phyloP scores from a whole-genome alignment of 2,888 invertebrate genomes.

The Noctua janthe region DNA sequence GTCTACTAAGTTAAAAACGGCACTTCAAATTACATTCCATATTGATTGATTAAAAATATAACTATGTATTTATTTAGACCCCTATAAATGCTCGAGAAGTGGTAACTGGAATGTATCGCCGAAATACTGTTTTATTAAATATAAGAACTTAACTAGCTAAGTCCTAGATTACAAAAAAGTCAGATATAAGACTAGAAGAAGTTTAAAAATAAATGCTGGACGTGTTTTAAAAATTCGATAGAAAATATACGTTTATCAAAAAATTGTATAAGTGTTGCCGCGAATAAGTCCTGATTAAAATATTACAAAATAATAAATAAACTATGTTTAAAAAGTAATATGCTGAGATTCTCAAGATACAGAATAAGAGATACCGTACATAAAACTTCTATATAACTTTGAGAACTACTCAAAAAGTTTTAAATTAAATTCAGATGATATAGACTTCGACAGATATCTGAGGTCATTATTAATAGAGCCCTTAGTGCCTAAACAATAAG shows the following conservation, averaged over 20 bases:
- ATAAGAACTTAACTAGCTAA: conserved; percentile 5
- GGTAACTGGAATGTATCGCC: conserved; percentile 53
- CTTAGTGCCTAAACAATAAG: neutral
- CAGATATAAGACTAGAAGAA: conserved; percentile 52
- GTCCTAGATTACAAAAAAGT: conserved; percentile 11
- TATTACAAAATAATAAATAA: neutral
- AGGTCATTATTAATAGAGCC: neutral
- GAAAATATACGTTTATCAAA: conserved; percentile 17
- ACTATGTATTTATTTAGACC: neutral
- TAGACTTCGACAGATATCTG: neutral
- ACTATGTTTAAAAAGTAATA: conserved; percentile 5
- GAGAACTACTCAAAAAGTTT: neutral
- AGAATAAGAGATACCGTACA: neutral
- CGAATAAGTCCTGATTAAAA: neutral
- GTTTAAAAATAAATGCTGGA: conserved; percentile 38
- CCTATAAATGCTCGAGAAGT: conserved; percentile 8
- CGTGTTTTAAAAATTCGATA: conserved; percentile 3
- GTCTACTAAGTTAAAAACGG: neutral
- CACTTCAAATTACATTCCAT: conserved; percentile 18
- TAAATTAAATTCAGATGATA: neutral
- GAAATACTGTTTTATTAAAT: neutral
- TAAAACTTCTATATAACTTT: neutral
- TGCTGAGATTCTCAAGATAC: neutral
- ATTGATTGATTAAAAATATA: neutral
- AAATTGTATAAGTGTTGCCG: neutral